Evolutionary conservation across 2,113 vertebrate genomes (phyloP).

Genomic region (Blennius ocellaris): DNA sequence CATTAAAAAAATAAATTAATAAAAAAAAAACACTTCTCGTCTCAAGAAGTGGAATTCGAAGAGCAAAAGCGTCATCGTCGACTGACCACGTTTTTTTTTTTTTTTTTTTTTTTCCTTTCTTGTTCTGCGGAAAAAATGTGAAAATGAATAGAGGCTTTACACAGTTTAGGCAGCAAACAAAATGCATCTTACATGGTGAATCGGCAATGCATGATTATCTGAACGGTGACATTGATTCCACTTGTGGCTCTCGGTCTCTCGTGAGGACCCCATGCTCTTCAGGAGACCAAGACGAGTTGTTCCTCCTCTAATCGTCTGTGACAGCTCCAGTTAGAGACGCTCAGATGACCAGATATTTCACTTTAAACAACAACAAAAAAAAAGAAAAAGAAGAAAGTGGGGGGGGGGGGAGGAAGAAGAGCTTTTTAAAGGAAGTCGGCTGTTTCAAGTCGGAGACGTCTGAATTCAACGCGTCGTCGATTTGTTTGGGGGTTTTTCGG

Average conservation of each 20-base stretch:
- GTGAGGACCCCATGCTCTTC: slow-evolving; percentile 81
- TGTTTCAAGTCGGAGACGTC: slow-evolving; percentile 36
- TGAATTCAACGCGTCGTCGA: slow-evolving; percentile 59
- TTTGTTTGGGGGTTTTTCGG: no score
- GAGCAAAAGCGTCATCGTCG: slow-evolving; percentile 45
- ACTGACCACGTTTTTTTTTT: slow-evolving; percentile 56
- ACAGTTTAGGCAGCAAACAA: slow-evolving; percentile 75
- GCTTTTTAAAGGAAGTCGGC: slow-evolving; percentile 55
- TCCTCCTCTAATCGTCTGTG: slow-evolving; percentile 80
- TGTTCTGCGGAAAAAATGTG: slow-evolving; percentile 56
- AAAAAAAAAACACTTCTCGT: slow-evolving; percentile 37
- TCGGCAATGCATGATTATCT: slow-evolving; percentile 76
- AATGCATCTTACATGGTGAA: slow-evolving; percentile 85
- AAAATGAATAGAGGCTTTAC: slow-evolving; percentile 81
- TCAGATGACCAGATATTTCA: slow-evolving; percentile 81
- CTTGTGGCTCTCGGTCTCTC: slow-evolving; percentile 74
- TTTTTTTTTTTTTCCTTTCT: no score
- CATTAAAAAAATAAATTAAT: slow-evolving; percentile 12
- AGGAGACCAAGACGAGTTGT: slow-evolving; percentile 77
- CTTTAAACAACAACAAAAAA: slow-evolving; percentile 49
- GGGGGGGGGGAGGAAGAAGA: no score
- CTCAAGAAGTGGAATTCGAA: slow-evolving; percentile 43
- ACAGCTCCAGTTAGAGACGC: slow-evolving; percentile 78
- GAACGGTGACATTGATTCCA: slow-evolving; percentile 81
- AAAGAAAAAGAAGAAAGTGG: slow-evolving; percentile 50